A percentile compares a stretch with the other conserved stretches of the same genome.
These are phyloP conservation scores for Pelochelys cantorii DNA, from an alignment of 2,797 vertebrate genomes.

Conservation along the genomic window DNA sequence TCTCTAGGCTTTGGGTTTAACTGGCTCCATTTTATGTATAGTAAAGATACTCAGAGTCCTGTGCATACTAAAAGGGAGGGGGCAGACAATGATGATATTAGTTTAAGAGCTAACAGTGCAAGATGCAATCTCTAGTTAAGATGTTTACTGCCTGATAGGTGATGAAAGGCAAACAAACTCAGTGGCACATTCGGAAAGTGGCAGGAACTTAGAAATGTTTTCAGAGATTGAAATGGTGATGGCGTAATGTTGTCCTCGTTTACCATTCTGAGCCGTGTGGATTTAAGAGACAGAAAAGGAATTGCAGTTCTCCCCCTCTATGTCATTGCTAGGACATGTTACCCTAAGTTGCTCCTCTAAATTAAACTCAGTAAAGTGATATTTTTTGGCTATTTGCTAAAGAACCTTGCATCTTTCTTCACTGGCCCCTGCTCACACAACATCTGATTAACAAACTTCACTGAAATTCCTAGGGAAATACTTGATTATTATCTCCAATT, in stretches of 20 bases:
- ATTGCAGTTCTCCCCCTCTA: rapidly evolving
- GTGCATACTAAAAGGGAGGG: too few relatives aligned
- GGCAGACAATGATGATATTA: background rate
- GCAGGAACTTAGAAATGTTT: background rate
- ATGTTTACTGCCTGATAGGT: background rate
- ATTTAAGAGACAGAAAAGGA: background rate
- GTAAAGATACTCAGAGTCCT: background rate
- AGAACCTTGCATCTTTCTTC: constrained; percentile 11
- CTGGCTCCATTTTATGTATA: background rate
- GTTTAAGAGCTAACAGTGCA: background rate
- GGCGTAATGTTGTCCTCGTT: background rate
- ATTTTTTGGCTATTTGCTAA: constrained; percentile 31
- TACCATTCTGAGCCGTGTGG: background rate
- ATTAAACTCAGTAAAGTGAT: background rate
- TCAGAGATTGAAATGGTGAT: background rate
- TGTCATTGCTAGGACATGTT: background rate
- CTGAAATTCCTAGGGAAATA: constrained; percentile 4
- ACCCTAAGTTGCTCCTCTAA: background rate
- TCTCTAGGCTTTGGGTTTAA: background rate
- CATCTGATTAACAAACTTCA: background rate
- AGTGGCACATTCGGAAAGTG: background rate
- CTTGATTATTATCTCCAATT: constrained; percentile 50
- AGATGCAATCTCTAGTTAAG: background rate
- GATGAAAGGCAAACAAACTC: background rate
- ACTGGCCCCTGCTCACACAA: constrained; percentile 26